A percentile compares a stretch with the other conserved stretches of the same genome.
Evolutionary conservation across 2,888 invertebrate species (phyloP).

Genomic region (Thymelicus lineola): DNA sequence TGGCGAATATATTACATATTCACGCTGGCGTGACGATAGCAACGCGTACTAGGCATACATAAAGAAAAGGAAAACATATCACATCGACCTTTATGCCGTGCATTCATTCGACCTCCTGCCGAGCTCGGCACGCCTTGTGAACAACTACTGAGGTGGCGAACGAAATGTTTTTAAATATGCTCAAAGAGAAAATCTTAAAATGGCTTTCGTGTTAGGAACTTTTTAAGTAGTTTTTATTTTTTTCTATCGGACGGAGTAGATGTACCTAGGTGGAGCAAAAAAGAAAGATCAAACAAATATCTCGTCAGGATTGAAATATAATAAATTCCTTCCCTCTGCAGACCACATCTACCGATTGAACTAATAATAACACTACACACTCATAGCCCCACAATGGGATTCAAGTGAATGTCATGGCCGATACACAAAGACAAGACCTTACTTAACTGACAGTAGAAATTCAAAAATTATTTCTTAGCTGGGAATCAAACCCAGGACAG

Average conservation of each 20-base stretch:
- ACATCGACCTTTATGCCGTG: constrained; percentile 68
- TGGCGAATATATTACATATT: constrained; percentile 36
- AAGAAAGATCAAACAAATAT: neutral
- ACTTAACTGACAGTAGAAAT: too few species aligned
- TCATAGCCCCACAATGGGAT: too few species aligned
- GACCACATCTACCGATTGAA: too few species aligned
- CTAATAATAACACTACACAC: too few species aligned
- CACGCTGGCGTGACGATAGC: constrained; percentile 47
- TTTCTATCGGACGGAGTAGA: neutral
- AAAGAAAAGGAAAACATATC: constrained; percentile 72
- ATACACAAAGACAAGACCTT: too few species aligned
- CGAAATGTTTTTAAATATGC: constrained; percentile 62
- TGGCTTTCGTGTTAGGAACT: constrained; percentile 25
- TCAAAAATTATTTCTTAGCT: too few species aligned
- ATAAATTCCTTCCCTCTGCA: too few species aligned
- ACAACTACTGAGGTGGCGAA: constrained; percentile 69
- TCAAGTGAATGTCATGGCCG: too few species aligned
- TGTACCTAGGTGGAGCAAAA: neutral
- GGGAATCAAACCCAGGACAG: too few species aligned
- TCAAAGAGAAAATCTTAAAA: constrained; percentile 44
- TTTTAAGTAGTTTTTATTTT: constrained; percentile 17
- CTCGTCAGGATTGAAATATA: too few species aligned
- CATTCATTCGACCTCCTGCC: constrained; percentile 70
- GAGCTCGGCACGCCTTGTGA: constrained; percentile 65
- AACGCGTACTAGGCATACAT: constrained; percentile 62